Base-by-base conservation (phyloP, 2,113 vertebrate species). In the Delphinus delphis region DNA sequence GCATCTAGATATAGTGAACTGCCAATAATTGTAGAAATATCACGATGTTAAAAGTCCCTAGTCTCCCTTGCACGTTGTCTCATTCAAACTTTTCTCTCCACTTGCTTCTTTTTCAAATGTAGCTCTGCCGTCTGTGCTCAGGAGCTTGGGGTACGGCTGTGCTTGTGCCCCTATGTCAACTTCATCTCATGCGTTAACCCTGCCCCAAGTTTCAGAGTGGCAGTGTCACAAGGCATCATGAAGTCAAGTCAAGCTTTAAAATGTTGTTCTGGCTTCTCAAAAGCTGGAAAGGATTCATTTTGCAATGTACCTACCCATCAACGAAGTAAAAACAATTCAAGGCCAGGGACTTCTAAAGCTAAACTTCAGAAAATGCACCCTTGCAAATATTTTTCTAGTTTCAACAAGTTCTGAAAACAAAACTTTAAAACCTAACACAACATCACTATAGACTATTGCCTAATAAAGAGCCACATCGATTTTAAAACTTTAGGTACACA, bases 401-500 rank as follows among this genome's bases (percentile, higher is more conserved):
- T 73, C 77, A 71, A 77, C 70, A 88, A 96, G 60, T 81, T 96
- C 28, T 8, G 25, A 83, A 96, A 95, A 88, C 60, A 96, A 84
- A 90, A 91, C 31, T 81, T 88, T 31, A 70, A 97, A 96, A 76
- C 36, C 58, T 68, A 80, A 81, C 67, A 87, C 73, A 97, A 74
- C 55, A 79, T 74, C 26, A n/a, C 81, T 47, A 62, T 47, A 62
- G 71, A 76, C 41, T 13, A 26, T 47, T 89, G n/a, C 98, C 98
- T 96, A 96, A 97, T 95, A 80, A 91, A 91, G 97, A 95, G 95
- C 79, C 97, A 63, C 97, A 97, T 95, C 71, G 97, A 98, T 98
- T 98, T 98, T 96, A 97, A 98, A 98, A 98, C 92, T 91, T 95
- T 79, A 96, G 94, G 97, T 96, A 96, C 90, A 98, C 97, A 98